These are phyloP conservation scores for Limnodromus scolopaceus DNA, from an alignment of 2,797 vertebrate species.

Conservation along the genomic window DNA sequence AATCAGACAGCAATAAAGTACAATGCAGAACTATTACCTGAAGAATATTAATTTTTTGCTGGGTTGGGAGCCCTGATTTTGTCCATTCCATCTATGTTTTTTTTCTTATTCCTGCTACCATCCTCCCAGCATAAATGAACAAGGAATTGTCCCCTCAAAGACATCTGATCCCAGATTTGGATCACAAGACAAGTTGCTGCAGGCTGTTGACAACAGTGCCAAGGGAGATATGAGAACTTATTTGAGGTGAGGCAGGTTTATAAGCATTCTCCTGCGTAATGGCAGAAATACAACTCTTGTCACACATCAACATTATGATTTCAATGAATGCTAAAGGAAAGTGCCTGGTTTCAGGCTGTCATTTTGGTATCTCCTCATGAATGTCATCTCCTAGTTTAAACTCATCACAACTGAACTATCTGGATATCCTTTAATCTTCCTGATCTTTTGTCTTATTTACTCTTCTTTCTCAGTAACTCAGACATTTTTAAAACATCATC, in stretches of 20 bases:
- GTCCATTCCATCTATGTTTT: neutral
- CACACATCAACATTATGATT: neutral
- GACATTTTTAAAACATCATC: neutral
- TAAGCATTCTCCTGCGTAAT: neutral
- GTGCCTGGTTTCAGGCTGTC: neutral
- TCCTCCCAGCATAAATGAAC: neutral
- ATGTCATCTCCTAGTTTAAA: neutral
- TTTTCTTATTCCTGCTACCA: neutral
- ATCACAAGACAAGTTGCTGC: neutral
- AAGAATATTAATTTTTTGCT: neutral
- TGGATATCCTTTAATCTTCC: neutral
- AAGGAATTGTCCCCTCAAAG: neutral
- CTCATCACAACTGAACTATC: neutral
- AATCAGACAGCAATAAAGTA: conserved; percentile 29
- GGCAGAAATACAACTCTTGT: neutral
- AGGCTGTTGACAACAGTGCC: neutral
- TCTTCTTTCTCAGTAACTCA: neutral
- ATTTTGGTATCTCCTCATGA: neutral
- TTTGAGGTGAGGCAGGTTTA: neutral
- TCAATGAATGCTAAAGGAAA: neutral
- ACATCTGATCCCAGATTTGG: neutral
- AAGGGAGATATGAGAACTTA: neutral
- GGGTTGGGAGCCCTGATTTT: neutral
- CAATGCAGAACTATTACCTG: neutral
- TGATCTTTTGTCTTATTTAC: neutral